A percentile compares a stretch with the other conserved stretches of the same genome.
Conservation (phyloP, 2,888 invertebrate species). For the Schrankia costaestrigalis region DNA sequence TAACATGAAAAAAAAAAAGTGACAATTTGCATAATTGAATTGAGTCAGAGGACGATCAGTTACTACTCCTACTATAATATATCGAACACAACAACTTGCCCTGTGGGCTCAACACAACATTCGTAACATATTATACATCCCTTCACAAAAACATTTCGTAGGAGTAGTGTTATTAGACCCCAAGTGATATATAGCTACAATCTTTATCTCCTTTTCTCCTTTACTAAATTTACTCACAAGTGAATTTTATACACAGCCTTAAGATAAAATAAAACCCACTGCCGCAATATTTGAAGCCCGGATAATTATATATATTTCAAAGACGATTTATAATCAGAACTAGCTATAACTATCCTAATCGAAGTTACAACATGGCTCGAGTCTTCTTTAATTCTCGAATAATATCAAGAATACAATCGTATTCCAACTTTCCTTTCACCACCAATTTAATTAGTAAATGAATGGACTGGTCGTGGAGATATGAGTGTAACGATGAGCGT, state of each 20-base stretch:
- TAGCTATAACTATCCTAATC: constrained; percentile 52
- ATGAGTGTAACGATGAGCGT: constrained; percentile 30
- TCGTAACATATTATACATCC: constrained; percentile 51
- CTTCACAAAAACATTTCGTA: constrained; percentile 46
- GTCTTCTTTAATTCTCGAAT: constrained; percentile 16
- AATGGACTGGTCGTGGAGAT: constrained; percentile 26
- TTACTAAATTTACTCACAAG: constrained; percentile 56
- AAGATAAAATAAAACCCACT: constrained; percentile 65
- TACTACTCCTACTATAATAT: constrained; percentile 54
- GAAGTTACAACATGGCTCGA: constrained; percentile 36
- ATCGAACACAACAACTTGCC: constrained; percentile 56
- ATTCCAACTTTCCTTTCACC: constrained; percentile 18
- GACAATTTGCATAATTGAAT: constrained; percentile 73
- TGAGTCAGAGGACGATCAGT: constrained; percentile 48
- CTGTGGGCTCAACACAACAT: constrained; percentile 58
- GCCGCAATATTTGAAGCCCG: constrained; percentile 57
- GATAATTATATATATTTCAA: constrained; percentile 40
- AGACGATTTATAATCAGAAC: constrained; percentile 44
- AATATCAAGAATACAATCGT: constrained; percentile 21
- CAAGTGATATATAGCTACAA: constrained; percentile 48
- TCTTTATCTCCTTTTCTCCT: constrained; percentile 47
- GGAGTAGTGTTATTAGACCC: constrained; percentile 50
- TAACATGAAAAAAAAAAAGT: constrained; percentile 76
- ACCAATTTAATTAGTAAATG: constrained; percentile 37
- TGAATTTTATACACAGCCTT: constrained; percentile 73